Evolutionary conservation across 2,113 vertebrate genomes (phyloP).

Genomic region (Calyptomena viridis): DNA sequence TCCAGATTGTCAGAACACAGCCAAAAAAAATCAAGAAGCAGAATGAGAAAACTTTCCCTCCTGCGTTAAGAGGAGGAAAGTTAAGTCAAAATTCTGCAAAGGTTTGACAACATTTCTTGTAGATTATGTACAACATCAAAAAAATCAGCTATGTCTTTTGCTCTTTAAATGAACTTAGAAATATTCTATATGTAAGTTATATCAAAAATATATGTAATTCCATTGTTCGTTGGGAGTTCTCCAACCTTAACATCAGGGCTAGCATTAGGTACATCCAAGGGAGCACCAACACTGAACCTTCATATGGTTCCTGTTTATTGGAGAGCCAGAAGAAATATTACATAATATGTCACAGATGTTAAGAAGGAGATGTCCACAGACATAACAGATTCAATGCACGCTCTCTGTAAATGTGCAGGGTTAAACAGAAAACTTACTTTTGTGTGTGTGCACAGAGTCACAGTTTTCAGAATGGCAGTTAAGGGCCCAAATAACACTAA

Average conservation of each 20-base stretch:
- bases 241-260: background rate
- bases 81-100: background rate
- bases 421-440: conserved; percentile 25
- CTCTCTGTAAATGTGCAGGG: conserved; percentile 3
- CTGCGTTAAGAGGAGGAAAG: background rate
- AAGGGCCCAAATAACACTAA: background rate
- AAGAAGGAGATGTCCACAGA: conserved; percentile 25
- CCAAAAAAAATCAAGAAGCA: background rate
- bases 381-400: background rate
- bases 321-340: conserved; percentile 60
- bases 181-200: background rate
- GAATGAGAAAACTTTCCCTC: background rate
- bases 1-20: background rate
- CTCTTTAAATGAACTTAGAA: background rate
- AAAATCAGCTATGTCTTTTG: background rate
- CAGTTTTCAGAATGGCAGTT: background rate
- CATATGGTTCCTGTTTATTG: conserved; percentile 65
- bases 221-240: background rate
- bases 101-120: background rate
- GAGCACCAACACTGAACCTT: conserved; percentile 33
- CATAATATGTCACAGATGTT: conserved; percentile 29
- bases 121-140: background rate
- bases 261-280: background rate
- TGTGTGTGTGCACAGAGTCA: background rate
- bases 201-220: background rate